Conservation (phyloP, 2,113 vertebrate genomes). For the Chamaea fasciata region DNA sequence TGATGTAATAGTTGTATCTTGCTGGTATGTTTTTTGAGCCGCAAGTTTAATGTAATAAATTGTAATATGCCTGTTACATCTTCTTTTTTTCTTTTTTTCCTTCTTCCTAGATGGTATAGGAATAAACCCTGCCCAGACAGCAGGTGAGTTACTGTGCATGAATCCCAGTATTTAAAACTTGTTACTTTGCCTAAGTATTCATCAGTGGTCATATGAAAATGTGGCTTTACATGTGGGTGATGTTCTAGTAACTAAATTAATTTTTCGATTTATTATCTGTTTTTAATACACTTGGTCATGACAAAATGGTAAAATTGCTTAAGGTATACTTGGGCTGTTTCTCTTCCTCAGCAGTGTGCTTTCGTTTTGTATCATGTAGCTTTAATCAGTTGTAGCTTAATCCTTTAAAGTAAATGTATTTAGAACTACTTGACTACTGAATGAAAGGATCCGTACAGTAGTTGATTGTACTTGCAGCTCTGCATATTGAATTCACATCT, state of each 20-base stretch:
- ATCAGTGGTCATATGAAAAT: too few relatives aligned
- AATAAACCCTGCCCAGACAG: slow-evolving; percentile 82
- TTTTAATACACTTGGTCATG: too few relatives aligned
- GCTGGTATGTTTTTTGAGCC: background rate
- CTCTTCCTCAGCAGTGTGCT: background rate
- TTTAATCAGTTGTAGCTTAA: background rate
- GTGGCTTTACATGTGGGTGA: too few relatives aligned
- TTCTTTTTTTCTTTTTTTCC: background rate
- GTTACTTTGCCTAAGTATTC: background rate
- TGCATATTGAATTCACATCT: background rate
- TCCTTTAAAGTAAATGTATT: background rate
- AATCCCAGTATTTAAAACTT: background rate
- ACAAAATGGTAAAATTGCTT: background rate
- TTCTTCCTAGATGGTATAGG: slow-evolving; percentile 76
- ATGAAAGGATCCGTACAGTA: background rate
- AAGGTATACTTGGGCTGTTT: background rate
- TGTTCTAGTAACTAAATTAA: too few relatives aligned
- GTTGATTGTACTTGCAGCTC: background rate
- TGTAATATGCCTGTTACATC: background rate
- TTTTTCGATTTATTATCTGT: too few relatives aligned
- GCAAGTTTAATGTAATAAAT: background rate
- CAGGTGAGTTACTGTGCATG: slow-evolving; percentile 66
- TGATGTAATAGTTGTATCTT: background rate
- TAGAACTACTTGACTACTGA: background rate
- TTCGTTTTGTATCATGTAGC: background rate